Base-by-base conservation (phyloP, 2,888 invertebrate genomes). In the Trissolcus japonicus region DNA sequence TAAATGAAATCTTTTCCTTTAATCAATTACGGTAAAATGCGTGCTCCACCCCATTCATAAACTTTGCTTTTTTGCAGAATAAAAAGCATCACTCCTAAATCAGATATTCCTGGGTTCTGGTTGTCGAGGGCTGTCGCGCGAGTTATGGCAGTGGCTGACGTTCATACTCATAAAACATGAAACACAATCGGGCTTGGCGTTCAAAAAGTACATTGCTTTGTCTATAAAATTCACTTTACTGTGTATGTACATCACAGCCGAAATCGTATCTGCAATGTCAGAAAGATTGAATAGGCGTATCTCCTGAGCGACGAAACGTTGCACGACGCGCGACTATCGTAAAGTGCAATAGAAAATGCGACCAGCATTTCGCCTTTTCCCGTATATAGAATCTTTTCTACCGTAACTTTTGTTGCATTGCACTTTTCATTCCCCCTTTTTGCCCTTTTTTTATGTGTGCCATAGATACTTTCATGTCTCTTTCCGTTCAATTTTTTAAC, bases 201-300 rank as follows among this genome's bases (percentile, higher is more conserved):
- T 71, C 69, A 25, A 62, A 71, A 71, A 62, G 69, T 63, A 65
- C 63, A 71, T 63, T 57, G 57, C 71, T 71, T 71, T 63, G 63
- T 71, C 63, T 63, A 71, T 71, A 71, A 62, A 71, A 71, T 59
- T 57, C 71, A 71, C 63, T 63, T 63, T 71, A 71, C 63, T 2
- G 35, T 35, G 11, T 35, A 35, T 35, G 35, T 59, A 57, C 57
- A 54, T 62, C 69, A 62, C 50, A 51, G 53, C 40, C 57, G 62
- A 71, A 63, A 71, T 63, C 71, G 71, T 57, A 63, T 71, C 53
- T 46, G 50, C 46, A 53, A 50, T 46, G 62, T 63, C 56, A 56
- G 40, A 19, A 48, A 71, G 63, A 71, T 63, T 71, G 62, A 69
- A 62, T 59, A 60, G 60, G 16, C 60, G 60, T 60, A 60, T 61